These are phyloP conservation scores for Procapra przewalskii DNA, from an alignment of 2,113 vertebrate species.

Conservation along the genomic window DNA sequence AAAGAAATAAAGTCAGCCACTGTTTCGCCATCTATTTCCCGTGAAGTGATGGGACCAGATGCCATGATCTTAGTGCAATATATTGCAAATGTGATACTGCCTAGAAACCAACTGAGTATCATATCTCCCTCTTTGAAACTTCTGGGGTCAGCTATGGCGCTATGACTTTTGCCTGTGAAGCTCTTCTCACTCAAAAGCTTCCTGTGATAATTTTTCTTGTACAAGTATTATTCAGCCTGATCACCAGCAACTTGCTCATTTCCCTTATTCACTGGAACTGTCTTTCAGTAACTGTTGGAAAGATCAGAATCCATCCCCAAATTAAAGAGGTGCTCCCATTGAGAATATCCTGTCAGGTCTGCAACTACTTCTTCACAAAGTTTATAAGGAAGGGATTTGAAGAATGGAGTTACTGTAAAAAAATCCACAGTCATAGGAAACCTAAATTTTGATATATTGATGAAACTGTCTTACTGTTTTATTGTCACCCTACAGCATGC, in stretches of 20 bases:
- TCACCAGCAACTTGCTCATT: neutral
- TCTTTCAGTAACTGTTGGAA: conserved; percentile 12
- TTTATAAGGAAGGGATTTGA: neutral
- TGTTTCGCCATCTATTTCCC: too few relatives aligned
- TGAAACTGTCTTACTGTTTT: neutral
- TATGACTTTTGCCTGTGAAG: neutral
- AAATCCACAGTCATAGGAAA: neutral
- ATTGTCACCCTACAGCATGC: neutral
- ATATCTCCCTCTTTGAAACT: neutral
- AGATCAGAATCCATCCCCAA: conserved; percentile 23
- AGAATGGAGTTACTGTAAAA: neutral
- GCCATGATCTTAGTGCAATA: neutral
- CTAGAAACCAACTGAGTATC: neutral
- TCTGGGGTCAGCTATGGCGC: neutral
- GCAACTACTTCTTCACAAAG: neutral
- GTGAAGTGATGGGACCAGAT: too few relatives aligned
- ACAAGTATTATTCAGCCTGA: neutral
- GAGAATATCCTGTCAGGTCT: neutral
- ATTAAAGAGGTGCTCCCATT: neutral
- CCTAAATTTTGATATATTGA: neutral
- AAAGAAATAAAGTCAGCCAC: too few relatives aligned
- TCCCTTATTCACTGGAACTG: neutral
- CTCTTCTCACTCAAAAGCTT: neutral
- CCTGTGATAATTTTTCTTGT: neutral
- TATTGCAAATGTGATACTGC: neutral